A percentile compares a stretch with the other conserved stretches of the same genome.
Conservation (phyloP, 2,113 vertebrate species). For the Mus pahari region DNA sequence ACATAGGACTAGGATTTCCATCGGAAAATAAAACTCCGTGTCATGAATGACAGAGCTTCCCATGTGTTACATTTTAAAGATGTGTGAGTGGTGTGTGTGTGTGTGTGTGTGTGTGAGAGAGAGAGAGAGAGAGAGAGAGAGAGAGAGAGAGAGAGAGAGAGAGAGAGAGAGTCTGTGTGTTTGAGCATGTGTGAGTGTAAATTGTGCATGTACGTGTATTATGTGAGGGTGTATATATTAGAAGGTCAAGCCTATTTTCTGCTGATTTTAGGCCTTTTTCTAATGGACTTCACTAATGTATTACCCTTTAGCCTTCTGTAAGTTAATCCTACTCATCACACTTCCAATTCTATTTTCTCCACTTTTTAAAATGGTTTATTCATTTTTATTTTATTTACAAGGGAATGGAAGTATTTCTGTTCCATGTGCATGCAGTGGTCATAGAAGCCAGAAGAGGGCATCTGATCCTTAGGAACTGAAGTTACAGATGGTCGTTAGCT, state of each 20-base stretch:
- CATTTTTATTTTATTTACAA: neutral
- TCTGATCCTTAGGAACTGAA: neutral
- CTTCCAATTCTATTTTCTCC: constrained; percentile 4
- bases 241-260: neutral
- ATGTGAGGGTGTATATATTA: neutral
- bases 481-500: neutral
- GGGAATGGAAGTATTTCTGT: too few species aligned
- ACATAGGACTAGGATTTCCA: neutral
- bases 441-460: neutral
- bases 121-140: too few species aligned
- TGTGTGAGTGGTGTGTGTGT: neutral
- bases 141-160: too few species aligned
- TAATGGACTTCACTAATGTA: neutral
- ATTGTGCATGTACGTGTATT: neutral
- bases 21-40: neutral
- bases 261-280: neutral
- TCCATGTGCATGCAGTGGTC: neutral
- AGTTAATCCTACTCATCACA: neutral
- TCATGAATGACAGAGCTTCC: neutral
- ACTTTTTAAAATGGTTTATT: neutral
- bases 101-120: neutral
- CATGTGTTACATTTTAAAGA: neutral
- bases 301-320: neutral
- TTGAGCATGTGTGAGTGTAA: neutral
- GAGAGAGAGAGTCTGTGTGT: too few species aligned